phyloP scores from a whole-genome alignment of 2,888 invertebrate species.

The Mimachlamys varia region DNA sequence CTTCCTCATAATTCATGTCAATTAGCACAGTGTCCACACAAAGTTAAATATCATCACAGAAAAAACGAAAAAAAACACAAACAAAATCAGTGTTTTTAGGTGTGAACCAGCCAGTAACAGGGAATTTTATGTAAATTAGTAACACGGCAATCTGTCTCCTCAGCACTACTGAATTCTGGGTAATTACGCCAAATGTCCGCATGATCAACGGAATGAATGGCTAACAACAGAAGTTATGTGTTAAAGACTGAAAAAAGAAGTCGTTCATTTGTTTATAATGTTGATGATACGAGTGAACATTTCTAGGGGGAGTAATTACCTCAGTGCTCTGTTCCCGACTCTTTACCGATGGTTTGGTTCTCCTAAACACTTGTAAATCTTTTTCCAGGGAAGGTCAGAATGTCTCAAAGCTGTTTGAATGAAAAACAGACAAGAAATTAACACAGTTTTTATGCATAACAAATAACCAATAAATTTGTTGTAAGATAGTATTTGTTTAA shows the following conservation, averaged over 20 bases:
- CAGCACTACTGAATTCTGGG: neutral
- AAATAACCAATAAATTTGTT: neutral
- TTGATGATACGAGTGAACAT: neutral
- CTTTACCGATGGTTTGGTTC: neutral
- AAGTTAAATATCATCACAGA: neutral
- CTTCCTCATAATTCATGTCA: neutral
- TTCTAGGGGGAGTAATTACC: neutral
- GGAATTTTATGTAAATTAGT: neutral
- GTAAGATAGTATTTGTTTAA: neutral
- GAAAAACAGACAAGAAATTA: neutral
- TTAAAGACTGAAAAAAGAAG: neutral
- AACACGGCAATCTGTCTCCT: neutral
- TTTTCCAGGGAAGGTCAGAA: neutral
- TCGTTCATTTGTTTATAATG: neutral
- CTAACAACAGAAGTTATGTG: too few relatives aligned
- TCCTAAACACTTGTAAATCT: neutral
- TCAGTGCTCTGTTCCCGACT: neutral
- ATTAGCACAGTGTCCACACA: neutral
- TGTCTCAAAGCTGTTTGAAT: neutral
- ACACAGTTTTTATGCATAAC: neutral
- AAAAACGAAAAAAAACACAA: neutral
- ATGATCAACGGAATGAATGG: neutral
- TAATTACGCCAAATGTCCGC: neutral
- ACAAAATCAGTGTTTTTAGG: neutral
- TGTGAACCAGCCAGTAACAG: neutral